A percentile compares a stretch with the other conserved stretches of the same genome.
These are phyloP conservation scores for Thinocorus orbignyianus DNA, from an alignment of 2,113 vertebrate genomes.

Conservation along the genomic window DNA sequence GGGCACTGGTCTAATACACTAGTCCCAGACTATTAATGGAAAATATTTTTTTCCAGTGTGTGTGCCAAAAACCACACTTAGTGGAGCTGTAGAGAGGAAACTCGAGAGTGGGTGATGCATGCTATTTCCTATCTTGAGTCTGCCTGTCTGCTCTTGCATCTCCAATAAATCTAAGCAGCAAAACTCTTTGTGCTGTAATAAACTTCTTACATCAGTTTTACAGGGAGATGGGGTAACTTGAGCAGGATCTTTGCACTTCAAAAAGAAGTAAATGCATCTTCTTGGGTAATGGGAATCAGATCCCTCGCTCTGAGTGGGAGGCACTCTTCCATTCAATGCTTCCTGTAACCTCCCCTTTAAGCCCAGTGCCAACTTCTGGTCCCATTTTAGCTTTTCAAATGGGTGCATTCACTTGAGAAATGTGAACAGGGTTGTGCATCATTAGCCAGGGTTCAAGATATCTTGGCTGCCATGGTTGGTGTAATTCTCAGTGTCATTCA, in stretches of 20 bases:
- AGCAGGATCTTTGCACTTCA: neutral
- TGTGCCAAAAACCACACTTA: conserved; percentile 15
- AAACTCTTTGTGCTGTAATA: neutral
- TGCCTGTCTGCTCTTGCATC: conserved; percentile 21
- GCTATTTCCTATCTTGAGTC: conserved; percentile 11
- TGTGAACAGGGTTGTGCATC: neutral
- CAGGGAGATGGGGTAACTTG: neutral
- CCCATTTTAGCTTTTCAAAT: neutral
- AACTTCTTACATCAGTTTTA: neutral
- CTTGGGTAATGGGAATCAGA: neutral
- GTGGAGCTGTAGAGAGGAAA: conserved; percentile 19
- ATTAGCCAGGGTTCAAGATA: neutral
- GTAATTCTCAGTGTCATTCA: neutral
- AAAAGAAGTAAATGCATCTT: neutral
- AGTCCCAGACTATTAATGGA: conserved; percentile 25
- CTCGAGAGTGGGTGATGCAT: neutral
- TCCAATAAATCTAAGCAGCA: neutral
- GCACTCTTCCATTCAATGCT: neutral
- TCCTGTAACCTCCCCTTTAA: neutral
- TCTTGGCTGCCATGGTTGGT: neutral
- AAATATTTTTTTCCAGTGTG: conserved; percentile 24
- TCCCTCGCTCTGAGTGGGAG: neutral
- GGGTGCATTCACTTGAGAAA: conserved; percentile 11
- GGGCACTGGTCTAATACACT: neutral
- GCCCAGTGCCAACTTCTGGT: neutral